Evolutionary conservation across 2,797 vertebrate genomes (phyloP).

Genomic region (Presbytis comata): DNA sequence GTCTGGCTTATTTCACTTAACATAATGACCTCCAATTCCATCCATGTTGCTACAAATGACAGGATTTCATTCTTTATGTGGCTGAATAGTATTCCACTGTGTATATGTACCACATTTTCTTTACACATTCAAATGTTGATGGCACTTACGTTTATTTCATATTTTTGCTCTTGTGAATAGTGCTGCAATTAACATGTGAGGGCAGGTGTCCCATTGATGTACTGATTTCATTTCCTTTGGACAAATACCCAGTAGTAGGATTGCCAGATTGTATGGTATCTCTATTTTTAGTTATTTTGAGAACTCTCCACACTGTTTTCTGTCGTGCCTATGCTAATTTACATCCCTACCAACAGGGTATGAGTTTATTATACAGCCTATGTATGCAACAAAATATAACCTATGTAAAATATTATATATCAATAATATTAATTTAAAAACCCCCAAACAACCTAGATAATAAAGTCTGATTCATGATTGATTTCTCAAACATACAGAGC

Average conservation of each 20-base stretch:
- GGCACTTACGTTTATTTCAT: background rate
- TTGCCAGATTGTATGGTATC: background rate
- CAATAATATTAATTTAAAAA: background rate
- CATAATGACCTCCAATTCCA: background rate
- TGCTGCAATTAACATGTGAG: background rate
- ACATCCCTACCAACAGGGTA: background rate
- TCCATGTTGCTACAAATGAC: background rate
- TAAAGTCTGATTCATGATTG: background rate
- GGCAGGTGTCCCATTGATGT: background rate
- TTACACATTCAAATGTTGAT: background rate
- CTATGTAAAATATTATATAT: background rate
- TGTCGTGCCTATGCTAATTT: background rate
- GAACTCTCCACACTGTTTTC: background rate
- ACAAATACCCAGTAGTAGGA: background rate
- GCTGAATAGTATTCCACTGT: too few species aligned
- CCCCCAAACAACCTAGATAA: background rate
- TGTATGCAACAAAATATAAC: background rate
- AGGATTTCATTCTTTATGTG: background rate
- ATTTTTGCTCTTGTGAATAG: background rate
- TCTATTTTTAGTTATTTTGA: background rate
- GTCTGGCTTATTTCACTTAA: background rate
- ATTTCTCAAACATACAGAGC: background rate
- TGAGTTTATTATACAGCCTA: background rate
- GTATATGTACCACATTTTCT: background rate
- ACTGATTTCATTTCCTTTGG: background rate